These are phyloP conservation scores for Chirona hameri DNA, from an alignment of 2,888 invertebrate species.

Conservation along the genomic window DNA sequence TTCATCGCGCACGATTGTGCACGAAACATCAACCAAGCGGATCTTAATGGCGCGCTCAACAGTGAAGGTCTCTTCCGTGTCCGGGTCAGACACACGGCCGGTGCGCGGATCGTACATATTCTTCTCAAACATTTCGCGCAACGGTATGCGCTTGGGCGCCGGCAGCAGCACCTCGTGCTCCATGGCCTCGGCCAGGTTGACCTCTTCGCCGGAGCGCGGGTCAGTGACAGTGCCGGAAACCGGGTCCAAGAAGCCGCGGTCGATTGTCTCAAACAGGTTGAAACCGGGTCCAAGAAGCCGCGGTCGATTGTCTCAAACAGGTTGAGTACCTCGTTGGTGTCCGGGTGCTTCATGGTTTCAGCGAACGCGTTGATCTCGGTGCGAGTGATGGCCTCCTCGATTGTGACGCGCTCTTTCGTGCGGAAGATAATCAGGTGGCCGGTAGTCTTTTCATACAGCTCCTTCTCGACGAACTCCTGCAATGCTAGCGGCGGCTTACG, in stretches of 20 bases:
- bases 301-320: conserved; percentile 70
- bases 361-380: conserved; percentile 68
- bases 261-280: conserved; percentile 71
- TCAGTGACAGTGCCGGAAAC: conserved; percentile 74
- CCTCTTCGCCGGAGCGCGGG: conserved; percentile 66
- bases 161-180: conserved; percentile 77
- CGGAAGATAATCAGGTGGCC: conserved; percentile 22
- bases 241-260: conserved; percentile 70
- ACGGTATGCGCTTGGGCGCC: conserved; percentile 73
- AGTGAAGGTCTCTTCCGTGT: conserved; percentile 71
- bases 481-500: background rate
- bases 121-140: conserved; percentile 85
- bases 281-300: conserved; percentile 72
- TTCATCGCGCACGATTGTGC: conserved; percentile 77
- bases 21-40: conserved; percentile 77
- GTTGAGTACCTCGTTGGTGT: conserved; percentile 73
- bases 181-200: conserved; percentile 77
- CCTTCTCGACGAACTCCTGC: conserved; percentile 23
- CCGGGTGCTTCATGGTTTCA: conserved; percentile 72
- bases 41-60: conserved; percentile 78
- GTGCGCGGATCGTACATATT: conserved; percentile 83
- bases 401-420: conserved; percentile 50
- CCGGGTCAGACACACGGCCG: conserved; percentile 75
- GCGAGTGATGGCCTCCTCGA: conserved; percentile 45
- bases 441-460: background rate